Evolutionary conservation across 2,113 vertebrate genomes (phyloP).

Genomic region (Nesoenas mayeri): DNA sequence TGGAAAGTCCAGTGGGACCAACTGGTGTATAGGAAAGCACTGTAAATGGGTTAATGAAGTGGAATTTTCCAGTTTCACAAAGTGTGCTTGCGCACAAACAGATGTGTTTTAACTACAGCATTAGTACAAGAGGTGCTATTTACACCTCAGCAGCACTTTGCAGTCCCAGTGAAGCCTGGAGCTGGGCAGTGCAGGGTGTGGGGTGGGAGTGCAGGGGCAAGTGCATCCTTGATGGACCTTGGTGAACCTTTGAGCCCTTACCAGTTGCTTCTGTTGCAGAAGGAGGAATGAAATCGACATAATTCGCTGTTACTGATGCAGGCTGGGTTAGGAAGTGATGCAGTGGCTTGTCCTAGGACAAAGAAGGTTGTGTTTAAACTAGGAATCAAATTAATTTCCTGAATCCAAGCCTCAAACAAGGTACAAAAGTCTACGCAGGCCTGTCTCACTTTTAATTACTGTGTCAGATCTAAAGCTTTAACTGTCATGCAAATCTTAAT

Average conservation of each 20-base stretch:
- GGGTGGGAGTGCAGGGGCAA: neutral
- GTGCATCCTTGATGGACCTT: neutral
- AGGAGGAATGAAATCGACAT: neutral
- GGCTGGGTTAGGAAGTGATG: neutral
- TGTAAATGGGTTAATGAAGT: slow-evolving; percentile 18
- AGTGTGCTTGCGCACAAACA: neutral
- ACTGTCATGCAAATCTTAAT: neutral
- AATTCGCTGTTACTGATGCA: neutral
- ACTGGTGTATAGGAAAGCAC: neutral
- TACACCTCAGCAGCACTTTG: neutral
- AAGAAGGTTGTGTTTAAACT: neutral
- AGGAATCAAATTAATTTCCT: neutral
- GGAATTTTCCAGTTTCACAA: slow-evolving; percentile 2
- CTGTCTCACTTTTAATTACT: neutral
- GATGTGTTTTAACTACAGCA: slow-evolving; percentile 1
- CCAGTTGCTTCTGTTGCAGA: neutral
- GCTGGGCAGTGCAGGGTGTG: neutral
- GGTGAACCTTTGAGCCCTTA: neutral
- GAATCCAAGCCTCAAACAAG: neutral
- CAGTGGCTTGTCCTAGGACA: neutral
- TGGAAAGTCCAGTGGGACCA: neutral
- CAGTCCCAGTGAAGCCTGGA: neutral
- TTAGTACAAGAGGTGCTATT: slow-evolving; percentile 2
- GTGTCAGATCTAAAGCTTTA: neutral
- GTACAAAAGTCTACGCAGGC: neutral